Evolutionary conservation across 1,140 invertebrate genomes (phyloP), one percentile per base, ranked within the genome.

Genomic region (Neodiprion fabricii): DNA sequence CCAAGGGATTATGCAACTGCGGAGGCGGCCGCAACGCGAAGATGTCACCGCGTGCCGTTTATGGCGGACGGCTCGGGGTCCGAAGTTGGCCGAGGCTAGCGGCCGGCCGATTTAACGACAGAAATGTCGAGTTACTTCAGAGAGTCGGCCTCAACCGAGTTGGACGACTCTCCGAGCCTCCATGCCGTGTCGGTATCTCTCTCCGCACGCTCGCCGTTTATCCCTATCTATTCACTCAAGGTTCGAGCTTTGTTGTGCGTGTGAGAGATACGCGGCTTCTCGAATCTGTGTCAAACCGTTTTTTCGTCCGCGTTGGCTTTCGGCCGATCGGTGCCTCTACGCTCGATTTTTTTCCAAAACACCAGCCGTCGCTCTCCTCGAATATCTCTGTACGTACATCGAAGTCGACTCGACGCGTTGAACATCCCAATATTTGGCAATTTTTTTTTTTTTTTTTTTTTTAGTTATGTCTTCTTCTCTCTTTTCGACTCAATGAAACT

Each of bases 61-160:
- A 61, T 61, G 53, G 53, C 53, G 53, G 53, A 61, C 53, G 0
- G 53, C 53, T 61, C 11, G 53, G 53, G 28, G 28, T 40, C 53
- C 53, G n/a, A 61, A 8, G 53, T 61, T 61, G 53, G 53, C 53
- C 53, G 53, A 61, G 53, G 53, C 53, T 61, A 61, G 28, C 28
- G n/a, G 53, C 53, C 53, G 53, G 53, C 53, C 53, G 53, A 61
- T 61, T 61, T 61, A 61, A 61, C 53, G 53, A 61, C 53, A 61
- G 11, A 14, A 14, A 12, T 61, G 53, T 61, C 53, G 53, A 40
- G 28, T 61, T 61, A 61, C 28, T 40, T 40, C n/a, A 61, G 53
- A 61, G 11, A 61, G 53, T 7, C 53, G 53, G 53, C 53, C 53
- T 61, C 53, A 61, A 61, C 53, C 53, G 53, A 61, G 53, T 61